phyloP scores from a whole-genome alignment of 2,797 vertebrate species.

The Coluber constrictor region DNA sequence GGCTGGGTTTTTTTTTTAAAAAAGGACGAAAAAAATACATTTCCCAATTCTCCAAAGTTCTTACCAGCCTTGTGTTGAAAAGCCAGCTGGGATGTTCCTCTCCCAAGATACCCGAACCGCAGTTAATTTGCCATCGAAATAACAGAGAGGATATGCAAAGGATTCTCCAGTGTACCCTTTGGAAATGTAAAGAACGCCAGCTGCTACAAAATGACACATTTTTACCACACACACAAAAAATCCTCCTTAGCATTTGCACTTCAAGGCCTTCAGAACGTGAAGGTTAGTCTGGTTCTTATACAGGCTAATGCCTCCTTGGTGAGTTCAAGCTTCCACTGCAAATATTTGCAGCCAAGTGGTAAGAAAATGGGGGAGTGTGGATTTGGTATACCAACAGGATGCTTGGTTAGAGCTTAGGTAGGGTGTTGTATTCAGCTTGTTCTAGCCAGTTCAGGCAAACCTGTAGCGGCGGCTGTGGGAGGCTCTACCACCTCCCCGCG shows the following conservation, averaged over 20 bases:
- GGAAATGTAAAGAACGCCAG: not conserved
- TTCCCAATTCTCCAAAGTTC: not conserved
- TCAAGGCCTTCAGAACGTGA: not conserved
- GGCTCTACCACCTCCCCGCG: too few relatives aligned
- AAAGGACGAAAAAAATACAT: not conserved
- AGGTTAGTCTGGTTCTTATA: not conserved
- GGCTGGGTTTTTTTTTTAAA: not conserved
- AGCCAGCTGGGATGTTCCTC: not conserved
- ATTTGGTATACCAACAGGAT: too few relatives aligned
- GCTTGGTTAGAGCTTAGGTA: not conserved
- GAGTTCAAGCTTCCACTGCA: not conserved
- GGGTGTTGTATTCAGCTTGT: not conserved
- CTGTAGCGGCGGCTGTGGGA: too few relatives aligned
- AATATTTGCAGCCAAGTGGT: not conserved
- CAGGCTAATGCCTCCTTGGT: not conserved
- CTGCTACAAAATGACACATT: not conserved
- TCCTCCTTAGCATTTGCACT: not conserved
- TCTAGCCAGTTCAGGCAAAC: too few relatives aligned
- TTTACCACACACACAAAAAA: not conserved
- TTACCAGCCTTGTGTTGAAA: not conserved
- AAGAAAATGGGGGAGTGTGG: not conserved
- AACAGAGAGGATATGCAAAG: not conserved
- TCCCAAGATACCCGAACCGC: not conserved
- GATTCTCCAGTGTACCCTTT: not conserved
- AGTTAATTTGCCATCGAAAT: not conserved